phyloP scores from a whole-genome alignment of 2,113 vertebrate species.

The Apus apus region DNA sequence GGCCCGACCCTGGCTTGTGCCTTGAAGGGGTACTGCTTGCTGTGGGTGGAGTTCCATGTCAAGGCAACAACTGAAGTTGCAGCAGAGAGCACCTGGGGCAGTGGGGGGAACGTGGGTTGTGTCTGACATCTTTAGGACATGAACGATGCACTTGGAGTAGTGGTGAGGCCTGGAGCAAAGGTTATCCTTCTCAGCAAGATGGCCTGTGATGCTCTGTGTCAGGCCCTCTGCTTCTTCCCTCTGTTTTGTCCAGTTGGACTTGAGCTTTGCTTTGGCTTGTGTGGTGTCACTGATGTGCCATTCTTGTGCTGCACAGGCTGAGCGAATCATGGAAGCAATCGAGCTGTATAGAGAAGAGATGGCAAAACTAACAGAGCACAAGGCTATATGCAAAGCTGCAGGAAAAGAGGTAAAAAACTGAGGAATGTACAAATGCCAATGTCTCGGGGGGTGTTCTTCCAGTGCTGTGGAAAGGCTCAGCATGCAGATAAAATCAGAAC shows the following conservation, averaged over 20 bases:
- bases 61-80: background rate
- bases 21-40: background rate
- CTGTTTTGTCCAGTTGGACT: background rate
- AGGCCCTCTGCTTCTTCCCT: background rate
- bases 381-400: slow-evolving; percentile 82
- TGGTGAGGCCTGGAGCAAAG: background rate
- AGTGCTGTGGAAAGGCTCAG: background rate
- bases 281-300: background rate
- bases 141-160: background rate
- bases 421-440: background rate
- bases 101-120: background rate
- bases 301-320: slow-evolving; percentile 78
- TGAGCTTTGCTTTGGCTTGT: background rate
- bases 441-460: background rate
- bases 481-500: background rate
- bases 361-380: slow-evolving; percentile 86
- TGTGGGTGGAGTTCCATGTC: background rate
- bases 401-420: slow-evolving; percentile 86
- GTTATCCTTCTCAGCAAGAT: background rate
- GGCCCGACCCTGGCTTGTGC: background rate
- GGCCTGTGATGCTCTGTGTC: background rate
- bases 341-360: slow-evolving; percentile 90
- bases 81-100: background rate
- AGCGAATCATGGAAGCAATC: slow-evolving; percentile 95
- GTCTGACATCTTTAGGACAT: background rate